Percentiles rank a stretch among this genome's conserved stretches.
These are phyloP conservation scores for Accipiter virgatus DNA, from an alignment of 2,113 vertebrate genomes.

Conservation along the genomic window DNA sequence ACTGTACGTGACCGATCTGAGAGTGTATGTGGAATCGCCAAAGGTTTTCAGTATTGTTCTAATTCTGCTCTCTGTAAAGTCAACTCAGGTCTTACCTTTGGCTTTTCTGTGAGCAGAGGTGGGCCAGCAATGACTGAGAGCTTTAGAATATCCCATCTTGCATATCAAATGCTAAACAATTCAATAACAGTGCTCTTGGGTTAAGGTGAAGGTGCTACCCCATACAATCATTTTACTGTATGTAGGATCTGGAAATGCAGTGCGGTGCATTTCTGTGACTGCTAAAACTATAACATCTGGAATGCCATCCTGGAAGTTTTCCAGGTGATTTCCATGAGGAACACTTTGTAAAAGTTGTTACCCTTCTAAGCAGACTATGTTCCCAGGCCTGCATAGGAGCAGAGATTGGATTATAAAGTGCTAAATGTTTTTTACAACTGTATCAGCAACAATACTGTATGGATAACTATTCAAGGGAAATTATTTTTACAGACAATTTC, in stretches of 20 bases:
- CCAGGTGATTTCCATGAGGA: slow-evolving; percentile 82
- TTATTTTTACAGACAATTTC: slow-evolving; percentile 80
- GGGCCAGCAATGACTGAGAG: neutral
- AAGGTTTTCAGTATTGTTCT: neutral
- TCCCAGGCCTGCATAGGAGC: slow-evolving; percentile 74
- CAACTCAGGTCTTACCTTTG: neutral
- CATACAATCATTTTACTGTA: slow-evolving; percentile 14
- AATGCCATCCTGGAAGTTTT: slow-evolving; percentile 78
- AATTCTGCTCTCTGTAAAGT: neutral
- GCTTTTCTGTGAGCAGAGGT: neutral
- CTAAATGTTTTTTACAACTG: slow-evolving; percentile 84
- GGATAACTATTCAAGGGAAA: slow-evolving; percentile 79
- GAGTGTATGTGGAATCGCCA: neutral
- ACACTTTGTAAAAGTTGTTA: slow-evolving; percentile 83
- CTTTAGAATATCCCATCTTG: neutral
- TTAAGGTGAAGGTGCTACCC: slow-evolving; percentile 29
- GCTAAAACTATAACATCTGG: slow-evolving; percentile 82
- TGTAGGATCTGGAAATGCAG: slow-evolving; percentile 53
- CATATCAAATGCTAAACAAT: slow-evolving; percentile 23
- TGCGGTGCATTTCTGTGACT: slow-evolving; percentile 59
- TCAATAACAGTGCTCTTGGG: slow-evolving; percentile 2
- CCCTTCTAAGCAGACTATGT: slow-evolving; percentile 71
- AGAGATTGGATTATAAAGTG: slow-evolving; percentile 83
- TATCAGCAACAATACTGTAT: slow-evolving; percentile 77
- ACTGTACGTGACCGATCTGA: fast-evolving